Evolutionary conservation across 2,888 invertebrate species (phyloP).

Genomic region (Agrochola litura): DNA sequence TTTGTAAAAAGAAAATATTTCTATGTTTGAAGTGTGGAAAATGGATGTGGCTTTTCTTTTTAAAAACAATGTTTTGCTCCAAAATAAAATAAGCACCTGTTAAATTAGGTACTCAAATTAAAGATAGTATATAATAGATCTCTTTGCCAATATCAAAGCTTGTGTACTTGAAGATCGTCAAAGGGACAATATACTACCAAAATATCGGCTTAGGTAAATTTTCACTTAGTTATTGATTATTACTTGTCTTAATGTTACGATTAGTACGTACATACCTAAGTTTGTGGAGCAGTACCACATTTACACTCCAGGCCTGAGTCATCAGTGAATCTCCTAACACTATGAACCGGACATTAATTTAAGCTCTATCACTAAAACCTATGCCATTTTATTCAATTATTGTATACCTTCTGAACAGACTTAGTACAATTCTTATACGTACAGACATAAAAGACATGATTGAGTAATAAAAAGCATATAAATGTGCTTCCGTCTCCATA

Average conservation of each 20-base stretch:
- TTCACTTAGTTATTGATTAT: background rate
- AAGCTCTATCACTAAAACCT: background rate
- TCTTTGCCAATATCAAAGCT: background rate
- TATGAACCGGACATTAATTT: background rate
- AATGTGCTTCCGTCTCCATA: constrained; percentile 42
- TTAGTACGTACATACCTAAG: too few relatives aligned
- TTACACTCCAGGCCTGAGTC: too few relatives aligned
- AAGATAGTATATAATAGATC: background rate
- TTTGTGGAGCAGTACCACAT: too few relatives aligned
- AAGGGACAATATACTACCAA: background rate
- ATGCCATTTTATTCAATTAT: background rate
- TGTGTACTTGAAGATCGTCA: background rate
- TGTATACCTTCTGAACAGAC: background rate
- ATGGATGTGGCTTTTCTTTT: background rate
- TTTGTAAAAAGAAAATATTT: constrained; percentile 16
- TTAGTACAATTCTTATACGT: constrained; percentile 3
- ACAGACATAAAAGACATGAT: constrained; percentile 42
- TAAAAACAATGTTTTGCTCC: background rate
- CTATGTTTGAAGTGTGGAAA: constrained; percentile 3
- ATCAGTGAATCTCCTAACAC: background rate
- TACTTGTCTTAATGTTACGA: too few relatives aligned
- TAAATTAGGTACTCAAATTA: background rate
- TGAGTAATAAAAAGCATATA: constrained; percentile 51
- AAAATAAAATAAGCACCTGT: background rate
- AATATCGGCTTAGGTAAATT: background rate